Base-by-base conservation (phyloP, 2,797 vertebrate species). In the Mormyrops attenuatus region DNA sequence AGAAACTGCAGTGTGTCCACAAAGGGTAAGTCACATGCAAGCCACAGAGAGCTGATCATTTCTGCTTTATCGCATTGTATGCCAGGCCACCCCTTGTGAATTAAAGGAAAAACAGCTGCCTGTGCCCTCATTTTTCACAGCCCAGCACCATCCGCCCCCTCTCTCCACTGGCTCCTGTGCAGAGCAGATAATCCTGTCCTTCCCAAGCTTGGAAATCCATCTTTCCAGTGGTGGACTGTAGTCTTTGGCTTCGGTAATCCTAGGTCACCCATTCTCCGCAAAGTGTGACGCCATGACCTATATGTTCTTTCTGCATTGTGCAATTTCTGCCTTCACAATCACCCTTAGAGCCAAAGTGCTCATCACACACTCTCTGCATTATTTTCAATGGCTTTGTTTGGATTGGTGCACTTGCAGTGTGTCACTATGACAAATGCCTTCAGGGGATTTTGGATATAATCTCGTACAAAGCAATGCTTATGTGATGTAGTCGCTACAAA, bases 71-170 rank as follows among this genome's bases (percentile, higher is more conserved):
- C 95, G 90, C 93, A 66, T 90, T 91, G 93, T 91, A 89, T 94
- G 95, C 94, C 95, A 94, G 95, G 94, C 95, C 95, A 95, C 95
- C 95, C 93, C 94, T 94, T 92, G 95, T 94, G 95, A 96, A 96
- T 96, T 97, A 96, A 96, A 95, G 94, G 93, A 95, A 94, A 96
- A 96, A 95, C 95, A 95, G 94, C 95, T 95, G 96, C 95, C 93
- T 66, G 30, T 93, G 91, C 89, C 91, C 94, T 96, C 95, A 95
- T 97, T 96, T 96, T 95, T 96, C 96, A 96, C 93, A 90, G 91
- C 92, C 92, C 93, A 57, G 93, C 94, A 94, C 95, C 93, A 94
- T 94, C 93, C 90, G 93, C 89, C 94, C 95, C 91, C 92, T 63
- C 93, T 95, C 95, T 94, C 95, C 95, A 94, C 91, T 89, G 84